Evolutionary conservation across 2,888 invertebrate genomes (phyloP).

Genomic region (Xestoiulus laeticollis): DNA sequence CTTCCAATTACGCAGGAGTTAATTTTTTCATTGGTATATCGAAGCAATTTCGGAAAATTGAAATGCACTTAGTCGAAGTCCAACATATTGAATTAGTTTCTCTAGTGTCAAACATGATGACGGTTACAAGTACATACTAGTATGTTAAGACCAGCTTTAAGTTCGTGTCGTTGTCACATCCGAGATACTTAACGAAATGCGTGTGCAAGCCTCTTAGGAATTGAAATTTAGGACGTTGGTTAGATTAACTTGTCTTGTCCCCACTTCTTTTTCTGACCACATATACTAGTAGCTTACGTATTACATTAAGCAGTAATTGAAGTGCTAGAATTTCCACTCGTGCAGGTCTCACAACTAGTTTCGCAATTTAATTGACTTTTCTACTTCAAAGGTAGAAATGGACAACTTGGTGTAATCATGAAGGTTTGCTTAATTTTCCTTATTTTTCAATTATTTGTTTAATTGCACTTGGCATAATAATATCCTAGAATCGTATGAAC

Average conservation of each 20-base stretch:
- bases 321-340: background rate
- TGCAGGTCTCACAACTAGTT: background rate
- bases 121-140: background rate
- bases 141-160: background rate
- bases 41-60: too few relatives aligned
- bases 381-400: background rate
- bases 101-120: background rate
- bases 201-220: background rate
- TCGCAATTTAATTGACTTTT: background rate
- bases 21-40: too few relatives aligned
- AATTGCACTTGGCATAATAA: background rate
- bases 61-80: too few relatives aligned
- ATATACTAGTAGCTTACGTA: background rate
- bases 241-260: background rate
- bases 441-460: background rate
- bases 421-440: background rate
- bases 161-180: background rate
- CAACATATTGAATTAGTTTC: background rate
- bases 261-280: background rate
- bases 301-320: background rate
- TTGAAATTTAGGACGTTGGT: constrained; percentile 1
- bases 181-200: background rate
- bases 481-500: background rate
- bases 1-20: too few relatives aligned
- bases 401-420: background rate